Percentiles rank a stretch among this genome's conserved stretches.
Conservation (phyloP, 2,888 invertebrate species). For the Sepioteuthis lessoniana region DNA sequence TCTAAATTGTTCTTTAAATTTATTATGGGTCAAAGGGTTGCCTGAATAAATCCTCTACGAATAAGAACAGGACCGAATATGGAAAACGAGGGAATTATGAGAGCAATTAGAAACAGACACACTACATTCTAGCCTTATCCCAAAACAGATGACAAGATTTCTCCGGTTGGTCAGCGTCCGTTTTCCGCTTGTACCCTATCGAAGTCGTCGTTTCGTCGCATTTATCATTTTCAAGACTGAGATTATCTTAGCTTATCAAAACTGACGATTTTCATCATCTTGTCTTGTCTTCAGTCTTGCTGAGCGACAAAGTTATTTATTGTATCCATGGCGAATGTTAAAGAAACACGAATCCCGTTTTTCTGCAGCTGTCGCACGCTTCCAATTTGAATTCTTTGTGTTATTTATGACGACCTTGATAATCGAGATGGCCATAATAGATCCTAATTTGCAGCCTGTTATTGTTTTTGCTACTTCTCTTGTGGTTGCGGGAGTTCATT, state of each 20-base stretch:
- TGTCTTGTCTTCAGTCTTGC: background rate
- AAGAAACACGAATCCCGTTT: background rate
- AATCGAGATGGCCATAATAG: conserved; percentile 8
- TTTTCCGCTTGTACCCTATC: background rate
- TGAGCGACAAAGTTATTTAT: background rate
- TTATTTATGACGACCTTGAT: conserved; percentile 33
- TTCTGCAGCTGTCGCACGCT: background rate
- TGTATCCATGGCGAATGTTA: background rate
- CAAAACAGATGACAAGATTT: background rate
- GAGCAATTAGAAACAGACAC: background rate
- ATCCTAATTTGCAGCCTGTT: background rate
- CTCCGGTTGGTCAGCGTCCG: background rate
- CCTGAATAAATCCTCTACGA: background rate
- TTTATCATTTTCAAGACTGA: background rate
- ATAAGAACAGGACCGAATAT: background rate
- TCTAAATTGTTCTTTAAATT: conserved; percentile 33
- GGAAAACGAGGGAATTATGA: background rate
- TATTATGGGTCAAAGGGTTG: background rate
- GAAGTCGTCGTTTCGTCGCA: background rate
- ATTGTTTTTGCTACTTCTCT: background rate
- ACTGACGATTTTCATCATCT: conserved; percentile 1
- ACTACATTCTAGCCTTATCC: background rate
- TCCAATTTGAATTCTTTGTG: conserved; percentile 1
- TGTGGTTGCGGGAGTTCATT: background rate
- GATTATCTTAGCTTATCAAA: conserved; percentile 20